phyloP scores from a whole-genome alignment of 1,140 invertebrate species.

The Zophobas atratus region DNA sequence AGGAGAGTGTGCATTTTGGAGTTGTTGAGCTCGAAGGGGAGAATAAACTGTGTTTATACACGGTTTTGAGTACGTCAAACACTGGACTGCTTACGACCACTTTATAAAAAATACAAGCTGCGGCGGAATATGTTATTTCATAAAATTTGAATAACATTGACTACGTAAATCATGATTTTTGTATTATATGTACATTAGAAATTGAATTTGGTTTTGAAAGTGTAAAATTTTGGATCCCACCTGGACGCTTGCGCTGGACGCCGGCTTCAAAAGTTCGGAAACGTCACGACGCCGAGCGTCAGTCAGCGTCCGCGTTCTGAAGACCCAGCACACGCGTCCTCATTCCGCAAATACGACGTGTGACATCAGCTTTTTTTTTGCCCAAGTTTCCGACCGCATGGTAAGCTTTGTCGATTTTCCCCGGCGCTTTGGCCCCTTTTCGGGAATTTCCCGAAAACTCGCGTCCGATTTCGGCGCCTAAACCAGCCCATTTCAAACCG shows the following conservation, averaged over 20 bases:
- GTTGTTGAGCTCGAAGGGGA: too few species aligned
- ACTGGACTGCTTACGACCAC: too few species aligned
- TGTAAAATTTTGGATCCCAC: constrained; percentile 22
- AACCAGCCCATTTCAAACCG: not conserved
- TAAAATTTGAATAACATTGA: too few species aligned
- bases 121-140: too few species aligned
- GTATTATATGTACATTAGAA: not conserved
- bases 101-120: too few species aligned
- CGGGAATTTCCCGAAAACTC: not conserved
- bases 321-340: constrained; percentile 9
- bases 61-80: too few species aligned
- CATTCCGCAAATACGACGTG: constrained; percentile 20
- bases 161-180: too few species aligned
- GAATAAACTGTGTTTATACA: too few species aligned
- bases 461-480: too few species aligned
- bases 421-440: not conserved
- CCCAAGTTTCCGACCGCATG: not conserved
- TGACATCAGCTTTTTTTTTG: constrained; percentile 6
- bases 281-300: constrained; percentile 32
- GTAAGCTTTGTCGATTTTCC: not conserved
- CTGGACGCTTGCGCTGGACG: constrained; percentile 24
- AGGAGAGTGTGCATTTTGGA: too few species aligned
- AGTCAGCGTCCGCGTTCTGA: constrained; percentile 25
- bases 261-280: constrained; percentile 37
- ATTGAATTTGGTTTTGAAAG: constrained; percentile 1